Conservation (phyloP, 2,888 invertebrate genomes). For the Odiellus spinosus region DNA sequence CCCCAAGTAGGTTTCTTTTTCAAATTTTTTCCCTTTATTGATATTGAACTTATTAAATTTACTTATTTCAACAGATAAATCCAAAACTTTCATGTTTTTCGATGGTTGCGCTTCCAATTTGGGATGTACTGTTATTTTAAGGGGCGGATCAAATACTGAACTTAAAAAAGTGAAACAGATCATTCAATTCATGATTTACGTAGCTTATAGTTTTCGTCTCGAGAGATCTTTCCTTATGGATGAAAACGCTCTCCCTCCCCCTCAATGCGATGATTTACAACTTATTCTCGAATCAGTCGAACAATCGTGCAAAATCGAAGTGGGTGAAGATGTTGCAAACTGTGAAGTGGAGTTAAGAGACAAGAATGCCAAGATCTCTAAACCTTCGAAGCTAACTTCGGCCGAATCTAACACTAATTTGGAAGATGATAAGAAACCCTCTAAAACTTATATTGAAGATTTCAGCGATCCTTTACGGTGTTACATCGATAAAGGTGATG, state of each 20-base stretch:
- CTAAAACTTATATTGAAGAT: constrained; percentile 45
- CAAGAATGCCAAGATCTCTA: background rate
- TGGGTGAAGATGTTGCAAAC: background rate
- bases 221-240: constrained; percentile 81
- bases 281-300: constrained; percentile 9
- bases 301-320: background rate
- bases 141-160: constrained; percentile 58
- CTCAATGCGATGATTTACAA: constrained; percentile 19
- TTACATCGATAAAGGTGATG: constrained; percentile 35
- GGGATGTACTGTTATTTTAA: constrained; percentile 69
- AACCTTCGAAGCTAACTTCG: constrained; percentile 1
- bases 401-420: constrained; percentile 7
- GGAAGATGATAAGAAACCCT: constrained; percentile 7
- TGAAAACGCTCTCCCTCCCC: constrained; percentile 60
- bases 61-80: constrained; percentile 30
- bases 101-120: constrained; percentile 74
- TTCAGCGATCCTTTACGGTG: constrained; percentile 64
- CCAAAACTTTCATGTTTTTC: constrained; percentile 80
- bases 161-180: constrained; percentile 59
- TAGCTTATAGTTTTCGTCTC: constrained; percentile 76
- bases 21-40: constrained; percentile 5
- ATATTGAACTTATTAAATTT: constrained; percentile 22
- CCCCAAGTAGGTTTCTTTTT: constrained; percentile 24
- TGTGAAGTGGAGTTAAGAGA: background rate
- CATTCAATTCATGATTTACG: constrained; percentile 59